A percentile compares a stretch with the other conserved stretches of the same genome.
These are phyloP conservation scores for Argyresthia albistria DNA, from an alignment of 2,888 invertebrate genomes.

Conservation along the genomic window DNA sequence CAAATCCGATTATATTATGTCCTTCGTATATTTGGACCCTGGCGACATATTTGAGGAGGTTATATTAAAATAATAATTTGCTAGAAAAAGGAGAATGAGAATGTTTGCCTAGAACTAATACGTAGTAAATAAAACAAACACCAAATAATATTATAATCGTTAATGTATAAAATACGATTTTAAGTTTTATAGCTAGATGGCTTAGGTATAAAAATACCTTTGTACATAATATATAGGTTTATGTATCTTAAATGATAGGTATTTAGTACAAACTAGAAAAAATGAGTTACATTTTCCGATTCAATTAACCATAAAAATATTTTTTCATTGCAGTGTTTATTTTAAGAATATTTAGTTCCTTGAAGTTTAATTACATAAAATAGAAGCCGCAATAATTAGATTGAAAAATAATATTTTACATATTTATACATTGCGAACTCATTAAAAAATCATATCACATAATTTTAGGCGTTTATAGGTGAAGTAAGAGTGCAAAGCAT, in stretches of 20 bases:
- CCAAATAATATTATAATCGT: conserved; percentile 57
- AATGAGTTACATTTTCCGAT: not conserved
- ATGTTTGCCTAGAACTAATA: not conserved
- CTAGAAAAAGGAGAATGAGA: not conserved
- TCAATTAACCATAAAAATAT: not conserved
- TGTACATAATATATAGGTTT: too few relatives aligned
- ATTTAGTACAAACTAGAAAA: not conserved
- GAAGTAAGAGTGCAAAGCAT: conserved; percentile 1
- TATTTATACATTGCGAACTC: not conserved
- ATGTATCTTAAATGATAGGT: not conserved
- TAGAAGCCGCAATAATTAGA: not conserved
- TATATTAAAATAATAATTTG: not conserved
- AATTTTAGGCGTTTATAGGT: not conserved
- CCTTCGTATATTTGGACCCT: too few relatives aligned
- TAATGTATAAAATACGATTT: conserved; percentile 12
- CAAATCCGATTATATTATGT: too few relatives aligned
- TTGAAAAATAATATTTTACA: not conserved
- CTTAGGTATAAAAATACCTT: not conserved
- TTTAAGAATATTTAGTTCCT: not conserved
- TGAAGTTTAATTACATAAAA: not conserved
- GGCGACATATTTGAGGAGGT: too few relatives aligned
- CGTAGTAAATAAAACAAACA: conserved; percentile 37
- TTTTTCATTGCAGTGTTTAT: not conserved
- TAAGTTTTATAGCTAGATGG: not conserved
- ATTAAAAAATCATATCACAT: conserved; percentile 1